phyloP scores from a whole-genome alignment of 1,140 invertebrate genomes.

The Drosophila tani region DNA sequence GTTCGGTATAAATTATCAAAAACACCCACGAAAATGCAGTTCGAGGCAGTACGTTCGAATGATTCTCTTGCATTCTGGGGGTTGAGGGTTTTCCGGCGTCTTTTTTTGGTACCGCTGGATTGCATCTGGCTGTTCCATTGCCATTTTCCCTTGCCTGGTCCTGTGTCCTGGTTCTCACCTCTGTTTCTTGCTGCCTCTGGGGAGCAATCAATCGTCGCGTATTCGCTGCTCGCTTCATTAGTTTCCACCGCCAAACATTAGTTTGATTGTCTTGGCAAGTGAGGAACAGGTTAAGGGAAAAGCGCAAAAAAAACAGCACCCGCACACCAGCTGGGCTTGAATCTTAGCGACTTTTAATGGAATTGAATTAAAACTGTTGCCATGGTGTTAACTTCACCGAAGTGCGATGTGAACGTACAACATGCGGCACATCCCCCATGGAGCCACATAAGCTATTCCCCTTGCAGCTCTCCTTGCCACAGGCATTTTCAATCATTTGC shows the following conservation, averaged over 20 bases:
- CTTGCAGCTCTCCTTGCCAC: slow-evolving; percentile 42
- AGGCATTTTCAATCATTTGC: slow-evolving; percentile 78
- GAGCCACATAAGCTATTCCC: slow-evolving; percentile 10
- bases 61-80: slow-evolving; percentile 12
- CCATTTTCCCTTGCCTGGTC: slow-evolving; percentile 5
- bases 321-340: slow-evolving; percentile 65
- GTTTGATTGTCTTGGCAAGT: slow-evolving; percentile 59
- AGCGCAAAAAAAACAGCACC: neutral
- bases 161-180: slow-evolving; percentile 9
- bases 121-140: slow-evolving; percentile 51
- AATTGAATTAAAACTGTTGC: slow-evolving; percentile 81
- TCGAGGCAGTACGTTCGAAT: slow-evolving; percentile 32
- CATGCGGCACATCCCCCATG: slow-evolving; percentile 9
- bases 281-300: slow-evolving; percentile 18
- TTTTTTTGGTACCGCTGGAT: slow-evolving; percentile 58
- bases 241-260: slow-evolving; percentile 71
- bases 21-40: slow-evolving; percentile 67
- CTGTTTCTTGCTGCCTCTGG: slow-evolving; percentile 63
- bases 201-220: slow-evolving; percentile 84
- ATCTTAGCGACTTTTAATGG: slow-evolving; percentile 79
- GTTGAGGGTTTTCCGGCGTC: slow-evolving; percentile 35
- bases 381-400: slow-evolving; percentile 48
- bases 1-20: slow-evolving; percentile 67
- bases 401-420: slow-evolving; percentile 15
- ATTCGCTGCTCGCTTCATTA: slow-evolving; percentile 77